Evolutionary conservation across 1,140 invertebrate genomes (phyloP).

Genomic region (Drosophila trapezifrons): DNA sequence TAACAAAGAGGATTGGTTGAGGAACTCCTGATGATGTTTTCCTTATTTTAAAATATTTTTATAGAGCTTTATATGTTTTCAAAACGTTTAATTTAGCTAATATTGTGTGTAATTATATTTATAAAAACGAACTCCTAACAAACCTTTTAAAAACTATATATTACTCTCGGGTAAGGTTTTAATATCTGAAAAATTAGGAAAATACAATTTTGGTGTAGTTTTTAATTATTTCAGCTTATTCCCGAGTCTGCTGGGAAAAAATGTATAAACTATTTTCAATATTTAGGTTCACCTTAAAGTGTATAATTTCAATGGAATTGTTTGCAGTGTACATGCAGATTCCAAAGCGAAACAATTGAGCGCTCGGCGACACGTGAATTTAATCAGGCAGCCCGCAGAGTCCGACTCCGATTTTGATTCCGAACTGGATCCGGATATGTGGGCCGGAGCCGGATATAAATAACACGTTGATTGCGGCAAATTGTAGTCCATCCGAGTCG

Average conservation of each 20-base stretch:
- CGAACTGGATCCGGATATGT: slow-evolving; percentile 28
- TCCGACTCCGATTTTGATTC: neutral
- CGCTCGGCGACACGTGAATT: slow-evolving; percentile 74
- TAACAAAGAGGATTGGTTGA: too few species aligned
- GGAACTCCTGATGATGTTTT: neutral
- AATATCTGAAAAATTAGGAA: too few species aligned
- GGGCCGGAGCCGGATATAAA: slow-evolving; percentile 67
- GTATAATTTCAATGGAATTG: neutral
- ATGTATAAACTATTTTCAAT: neutral
- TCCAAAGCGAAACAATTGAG: slow-evolving; percentile 71
- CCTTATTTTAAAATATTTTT: neutral
- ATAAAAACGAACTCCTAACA: neutral
- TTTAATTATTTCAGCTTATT: too few species aligned
- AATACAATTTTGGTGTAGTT: too few species aligned
- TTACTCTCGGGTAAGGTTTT: too few species aligned
- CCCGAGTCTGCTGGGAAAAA: too few species aligned
- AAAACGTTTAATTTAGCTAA: neutral
- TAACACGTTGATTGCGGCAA: slow-evolving; percentile 63
- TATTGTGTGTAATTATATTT: neutral
- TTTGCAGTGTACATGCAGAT: slow-evolving; percentile 40
- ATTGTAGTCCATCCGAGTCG: slow-evolving; percentile 22
- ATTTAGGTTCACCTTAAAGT: too few species aligned
- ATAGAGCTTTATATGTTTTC: too few species aligned
- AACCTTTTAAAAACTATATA: neutral
- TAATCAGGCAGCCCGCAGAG: slow-evolving; percentile 75